phyloP scores from a whole-genome alignment of 2,888 invertebrate species.

The Dexiosoma caninum region DNA sequence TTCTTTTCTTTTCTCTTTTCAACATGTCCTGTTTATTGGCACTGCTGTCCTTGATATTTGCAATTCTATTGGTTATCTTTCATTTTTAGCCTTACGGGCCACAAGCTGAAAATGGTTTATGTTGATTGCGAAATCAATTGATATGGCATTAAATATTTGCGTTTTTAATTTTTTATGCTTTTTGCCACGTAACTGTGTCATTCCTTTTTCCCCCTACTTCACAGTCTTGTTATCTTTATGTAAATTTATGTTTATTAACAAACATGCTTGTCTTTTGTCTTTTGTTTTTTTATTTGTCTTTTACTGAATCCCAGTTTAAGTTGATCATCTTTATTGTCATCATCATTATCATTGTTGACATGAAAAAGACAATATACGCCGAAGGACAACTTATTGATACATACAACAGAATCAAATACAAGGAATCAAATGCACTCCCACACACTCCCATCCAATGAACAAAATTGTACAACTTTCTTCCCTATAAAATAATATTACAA shows the following conservation, averaged over 20 bases:
- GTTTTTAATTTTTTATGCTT: neutral
- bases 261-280: conserved; percentile 2
- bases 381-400: conserved; percentile 50
- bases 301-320: neutral
- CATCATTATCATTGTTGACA: conserved; percentile 35
- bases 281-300: neutral
- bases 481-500: neutral
- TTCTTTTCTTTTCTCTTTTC: neutral
- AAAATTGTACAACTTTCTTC: neutral
- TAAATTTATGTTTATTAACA: conserved; percentile 63
- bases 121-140: conserved; percentile 61
- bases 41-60: neutral
- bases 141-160: conserved; percentile 27
- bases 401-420: neutral
- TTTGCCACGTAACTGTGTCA: neutral
- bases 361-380: conserved; percentile 52
- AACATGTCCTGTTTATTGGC: conserved; percentile 22
- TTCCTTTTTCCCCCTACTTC: conserved; percentile 8
- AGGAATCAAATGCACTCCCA: neutral
- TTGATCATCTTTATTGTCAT: conserved; percentile 2
- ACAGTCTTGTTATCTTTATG: conserved; percentile 61
- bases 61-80: neutral
- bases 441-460: neutral
- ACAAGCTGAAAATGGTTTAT: conserved; percentile 47
- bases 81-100: conserved; percentile 43